Evolutionary conservation across 2,888 invertebrate genomes (phyloP).

Genomic region (Epicampocera succincta): DNA sequence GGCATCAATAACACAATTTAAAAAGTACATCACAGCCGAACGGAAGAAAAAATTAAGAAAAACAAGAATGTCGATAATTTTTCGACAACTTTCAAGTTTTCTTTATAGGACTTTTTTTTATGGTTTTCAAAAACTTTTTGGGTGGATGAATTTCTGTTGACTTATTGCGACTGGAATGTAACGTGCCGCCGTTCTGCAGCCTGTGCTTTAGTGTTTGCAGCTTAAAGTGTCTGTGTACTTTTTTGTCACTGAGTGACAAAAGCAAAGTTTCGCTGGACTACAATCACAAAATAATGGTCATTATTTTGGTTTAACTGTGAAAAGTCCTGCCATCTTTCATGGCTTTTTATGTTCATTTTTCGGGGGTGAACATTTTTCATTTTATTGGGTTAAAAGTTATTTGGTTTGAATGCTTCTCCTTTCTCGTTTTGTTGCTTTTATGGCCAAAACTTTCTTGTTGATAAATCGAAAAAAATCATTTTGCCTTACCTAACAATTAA

Average conservation of each 20-base stretch:
- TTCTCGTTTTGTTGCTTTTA: not conserved
- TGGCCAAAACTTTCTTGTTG: not conserved
- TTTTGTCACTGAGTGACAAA: constrained; percentile 44
- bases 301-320: constrained; percentile 48
- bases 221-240: constrained; percentile 7
- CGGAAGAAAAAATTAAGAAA: constrained; percentile 2
- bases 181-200: too few species aligned
- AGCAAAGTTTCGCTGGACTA: constrained; percentile 25
- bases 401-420: constrained; percentile 18
- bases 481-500: not conserved
- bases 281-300: constrained; percentile 55
- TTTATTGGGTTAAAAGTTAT: constrained; percentile 61
- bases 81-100: constrained; percentile 59
- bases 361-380: constrained; percentile 37
- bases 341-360: not conserved
- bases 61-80: constrained; percentile 43
- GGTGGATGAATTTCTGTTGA: constrained; percentile 39
- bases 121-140: constrained; percentile 48
- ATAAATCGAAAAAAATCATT: not conserved
- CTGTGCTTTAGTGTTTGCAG: not conserved
- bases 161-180: not conserved
- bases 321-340: constrained; percentile 46
- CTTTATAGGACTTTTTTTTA: constrained; percentile 49
- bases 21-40: not conserved
- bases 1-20: constrained; percentile 54